These are phyloP conservation scores for Dissostichus mawsoni DNA, from an alignment of 2,113 vertebrate species.

Conservation along the genomic window DNA sequence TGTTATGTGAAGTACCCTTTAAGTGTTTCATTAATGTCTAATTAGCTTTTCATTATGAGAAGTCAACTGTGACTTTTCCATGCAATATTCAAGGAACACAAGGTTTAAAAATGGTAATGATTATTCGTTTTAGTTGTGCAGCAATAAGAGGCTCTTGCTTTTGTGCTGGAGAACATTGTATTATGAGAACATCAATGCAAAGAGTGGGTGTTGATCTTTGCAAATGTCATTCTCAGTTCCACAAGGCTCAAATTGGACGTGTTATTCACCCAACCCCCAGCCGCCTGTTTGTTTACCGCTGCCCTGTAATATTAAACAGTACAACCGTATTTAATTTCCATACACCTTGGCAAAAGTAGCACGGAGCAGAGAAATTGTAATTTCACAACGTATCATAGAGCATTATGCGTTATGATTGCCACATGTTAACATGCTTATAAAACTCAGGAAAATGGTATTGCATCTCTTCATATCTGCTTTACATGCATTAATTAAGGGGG, in stretches of 20 bases:
- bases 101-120: constrained; percentile 44
- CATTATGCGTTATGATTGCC: constrained; percentile 27
- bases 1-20: constrained; percentile 56
- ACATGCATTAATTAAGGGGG: constrained; percentile 58
- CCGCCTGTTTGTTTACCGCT: constrained; percentile 43
- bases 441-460: constrained; percentile 27
- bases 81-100: constrained; percentile 33
- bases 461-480: constrained; percentile 53
- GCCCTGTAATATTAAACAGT: constrained; percentile 42
- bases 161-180: constrained; percentile 45
- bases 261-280: constrained; percentile 38
- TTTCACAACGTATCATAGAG: constrained; percentile 45
- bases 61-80: constrained; percentile 53
- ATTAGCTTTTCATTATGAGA: constrained; percentile 69
- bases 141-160: constrained; percentile 43
- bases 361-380: constrained; percentile 29
- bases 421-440: constrained; percentile 39
- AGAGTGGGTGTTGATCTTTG: constrained; percentile 74
- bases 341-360: constrained; percentile 25
- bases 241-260: constrained; percentile 56
- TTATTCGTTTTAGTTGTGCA: constrained; percentile 11
- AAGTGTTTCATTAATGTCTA: constrained; percentile 70
- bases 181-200: constrained; percentile 69
- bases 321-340: constrained; percentile 48
- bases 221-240: constrained; percentile 76